These are phyloP conservation scores for Meandrina meandrites DNA, from an alignment of 92 coral and sea anemone species.

Conservation along the genomic window DNA sequence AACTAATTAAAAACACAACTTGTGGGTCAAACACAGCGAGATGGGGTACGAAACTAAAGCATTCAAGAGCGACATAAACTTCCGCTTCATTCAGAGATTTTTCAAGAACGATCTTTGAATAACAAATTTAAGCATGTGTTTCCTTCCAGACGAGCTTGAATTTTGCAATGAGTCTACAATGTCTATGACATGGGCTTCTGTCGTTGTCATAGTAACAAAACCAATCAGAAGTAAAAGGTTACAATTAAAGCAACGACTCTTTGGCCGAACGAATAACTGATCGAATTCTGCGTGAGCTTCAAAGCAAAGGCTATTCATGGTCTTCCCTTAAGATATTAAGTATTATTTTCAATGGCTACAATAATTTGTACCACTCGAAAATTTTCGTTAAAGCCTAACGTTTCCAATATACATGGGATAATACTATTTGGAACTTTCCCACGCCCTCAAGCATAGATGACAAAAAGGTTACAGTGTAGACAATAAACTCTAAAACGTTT, in stretches of 20 bases:
- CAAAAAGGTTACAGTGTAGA: not conserved
- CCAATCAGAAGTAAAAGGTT: not conserved
- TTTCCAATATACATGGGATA: not conserved
- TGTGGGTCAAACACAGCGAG: constrained; percentile 4
- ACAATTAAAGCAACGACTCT: too few species aligned
- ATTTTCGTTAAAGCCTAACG: not conserved
- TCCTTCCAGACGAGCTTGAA: not conserved
- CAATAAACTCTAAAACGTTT: not conserved
- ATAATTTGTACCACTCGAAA: too few species aligned
- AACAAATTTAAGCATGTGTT: not conserved
- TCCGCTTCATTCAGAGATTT: constrained; percentile 1
- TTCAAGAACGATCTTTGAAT: not conserved
- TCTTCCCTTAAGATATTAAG: too few species aligned
- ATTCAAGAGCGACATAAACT: constrained; percentile 22
- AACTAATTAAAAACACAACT: constrained; percentile 19
- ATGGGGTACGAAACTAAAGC: not conserved
- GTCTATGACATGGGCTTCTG: too few species aligned
- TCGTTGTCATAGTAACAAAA: constrained; percentile 1
- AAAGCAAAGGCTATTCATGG: not conserved
- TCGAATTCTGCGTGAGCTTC: not conserved
- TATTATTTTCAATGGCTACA: too few species aligned
- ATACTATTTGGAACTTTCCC: not conserved
- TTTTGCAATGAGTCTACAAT: not conserved
- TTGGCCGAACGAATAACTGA: not conserved
- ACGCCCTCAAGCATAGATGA: not conserved